Conservation (phyloP, 1,140 invertebrate genomes). For the Micrasema minimum region DNA sequence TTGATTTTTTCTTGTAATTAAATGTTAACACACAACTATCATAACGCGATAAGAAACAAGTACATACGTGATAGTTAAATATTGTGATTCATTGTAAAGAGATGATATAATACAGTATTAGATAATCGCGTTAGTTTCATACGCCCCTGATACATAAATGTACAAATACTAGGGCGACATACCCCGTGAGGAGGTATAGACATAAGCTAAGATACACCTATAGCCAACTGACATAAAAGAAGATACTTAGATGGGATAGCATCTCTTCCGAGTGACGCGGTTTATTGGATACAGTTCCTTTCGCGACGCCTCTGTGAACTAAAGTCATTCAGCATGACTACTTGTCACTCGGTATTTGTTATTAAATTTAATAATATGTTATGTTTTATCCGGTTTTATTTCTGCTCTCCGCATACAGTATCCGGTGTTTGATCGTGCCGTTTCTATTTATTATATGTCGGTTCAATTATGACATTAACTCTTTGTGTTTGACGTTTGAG, state of each 20-base stretch:
- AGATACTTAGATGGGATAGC: constrained; percentile 52
- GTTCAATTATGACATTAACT: background rate
- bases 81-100: too few relatives aligned
- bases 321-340: constrained; percentile 23
- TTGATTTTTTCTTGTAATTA: too few relatives aligned
- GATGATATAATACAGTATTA: constrained; percentile 33
- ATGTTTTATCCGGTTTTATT: constrained; percentile 13
- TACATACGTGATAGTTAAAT: too few relatives aligned
- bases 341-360: constrained; percentile 17
- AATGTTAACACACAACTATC: too few relatives aligned
- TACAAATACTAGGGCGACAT: constrained; percentile 39
- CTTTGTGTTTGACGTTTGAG: constrained; percentile 10
- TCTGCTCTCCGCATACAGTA: background rate
- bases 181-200: constrained; percentile 36
- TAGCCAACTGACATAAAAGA: constrained; percentile 53
- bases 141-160: constrained; percentile 43
- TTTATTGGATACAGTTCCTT: constrained; percentile 53
- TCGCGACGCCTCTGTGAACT: constrained; percentile 46
- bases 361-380: background rate
- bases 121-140: constrained; percentile 52
- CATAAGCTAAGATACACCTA: constrained; percentile 50
- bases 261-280: constrained; percentile 52
- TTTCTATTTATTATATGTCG: background rate
- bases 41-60: too few relatives aligned
- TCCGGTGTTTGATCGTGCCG: background rate